These are phyloP conservation scores for Zophobas morio DNA, from an alignment of 1,140 invertebrate genomes.

Conservation along the genomic window DNA sequence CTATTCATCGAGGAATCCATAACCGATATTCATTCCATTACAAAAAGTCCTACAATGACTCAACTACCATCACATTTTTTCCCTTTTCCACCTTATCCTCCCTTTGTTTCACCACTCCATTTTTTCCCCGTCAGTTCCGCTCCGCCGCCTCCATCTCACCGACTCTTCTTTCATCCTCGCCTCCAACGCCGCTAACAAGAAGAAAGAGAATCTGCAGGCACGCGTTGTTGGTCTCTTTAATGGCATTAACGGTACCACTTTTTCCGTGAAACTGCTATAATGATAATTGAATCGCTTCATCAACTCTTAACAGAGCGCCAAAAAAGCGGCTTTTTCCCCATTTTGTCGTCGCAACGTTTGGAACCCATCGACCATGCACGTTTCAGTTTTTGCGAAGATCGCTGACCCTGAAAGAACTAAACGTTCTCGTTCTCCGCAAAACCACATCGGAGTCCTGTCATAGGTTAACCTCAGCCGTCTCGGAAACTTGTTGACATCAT, in stretches of 20 bases:
- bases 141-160: background rate
- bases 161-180: background rate
- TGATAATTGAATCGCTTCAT: constrained; percentile 39
- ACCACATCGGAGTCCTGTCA: constrained; percentile 4
- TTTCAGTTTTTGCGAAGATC: constrained; percentile 12
- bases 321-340: constrained; percentile 12
- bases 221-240: constrained; percentile 36
- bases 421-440: background rate
- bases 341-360: constrained; percentile 11
- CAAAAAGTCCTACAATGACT: too few species aligned
- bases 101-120: background rate
- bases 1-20: too few species aligned
- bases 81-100: background rate
- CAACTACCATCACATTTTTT: background rate
- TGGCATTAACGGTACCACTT: constrained; percentile 22
- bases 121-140: constrained; percentile 3
- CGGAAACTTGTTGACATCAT: constrained; percentile 36
- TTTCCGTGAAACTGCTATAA: constrained; percentile 27
- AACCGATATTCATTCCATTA: too few species aligned
- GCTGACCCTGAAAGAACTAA: background rate
- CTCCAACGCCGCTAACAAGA: constrained; percentile 26
- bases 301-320: constrained; percentile 11
- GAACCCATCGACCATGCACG: background rate
- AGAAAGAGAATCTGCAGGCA: constrained; percentile 15
- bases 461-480: background rate